phyloP scores from a whole-genome alignment of 1,140 invertebrate species.

The Hylyphantes graminicola region DNA sequence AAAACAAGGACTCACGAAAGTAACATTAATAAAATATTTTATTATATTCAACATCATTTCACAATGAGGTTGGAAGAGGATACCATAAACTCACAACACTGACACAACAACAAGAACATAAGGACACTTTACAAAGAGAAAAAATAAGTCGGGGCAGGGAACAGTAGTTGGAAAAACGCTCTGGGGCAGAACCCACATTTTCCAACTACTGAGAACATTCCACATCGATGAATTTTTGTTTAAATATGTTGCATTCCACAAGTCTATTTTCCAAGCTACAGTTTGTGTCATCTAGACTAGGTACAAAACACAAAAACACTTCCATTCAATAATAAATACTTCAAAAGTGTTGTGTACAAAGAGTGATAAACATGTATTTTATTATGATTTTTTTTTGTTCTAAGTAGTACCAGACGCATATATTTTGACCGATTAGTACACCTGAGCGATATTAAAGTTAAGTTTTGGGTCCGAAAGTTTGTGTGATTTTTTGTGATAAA shows the following conservation, averaged over 20 bases:
- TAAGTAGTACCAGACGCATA: not conserved
- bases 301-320: conserved; percentile 11
- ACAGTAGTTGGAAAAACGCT: conserved; percentile 1
- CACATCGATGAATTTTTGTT: not conserved
- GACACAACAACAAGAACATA: not conserved
- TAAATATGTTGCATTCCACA: too few relatives aligned
- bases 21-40: conserved; percentile 58
- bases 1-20: too few relatives aligned
- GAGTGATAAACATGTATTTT: not conserved
- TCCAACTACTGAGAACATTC: conserved; percentile 10
- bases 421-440: not conserved
- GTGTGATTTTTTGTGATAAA: not conserved
- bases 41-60: conserved; percentile 53
- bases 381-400: not conserved
- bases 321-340: conserved; percentile 32
- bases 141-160: conserved; percentile 10
- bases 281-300: conserved; percentile 31
- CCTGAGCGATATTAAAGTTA: not conserved
- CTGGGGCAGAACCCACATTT: not conserved
- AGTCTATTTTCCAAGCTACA: not conserved
- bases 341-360: not conserved
- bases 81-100: not conserved
- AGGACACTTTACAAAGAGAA: not conserved
- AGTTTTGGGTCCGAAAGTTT: not conserved
- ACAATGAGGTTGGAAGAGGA: conserved; percentile 23